phyloP scores from a whole-genome alignment of 92 coral and sea anemone genomes.

The Metridium senile region DNA sequence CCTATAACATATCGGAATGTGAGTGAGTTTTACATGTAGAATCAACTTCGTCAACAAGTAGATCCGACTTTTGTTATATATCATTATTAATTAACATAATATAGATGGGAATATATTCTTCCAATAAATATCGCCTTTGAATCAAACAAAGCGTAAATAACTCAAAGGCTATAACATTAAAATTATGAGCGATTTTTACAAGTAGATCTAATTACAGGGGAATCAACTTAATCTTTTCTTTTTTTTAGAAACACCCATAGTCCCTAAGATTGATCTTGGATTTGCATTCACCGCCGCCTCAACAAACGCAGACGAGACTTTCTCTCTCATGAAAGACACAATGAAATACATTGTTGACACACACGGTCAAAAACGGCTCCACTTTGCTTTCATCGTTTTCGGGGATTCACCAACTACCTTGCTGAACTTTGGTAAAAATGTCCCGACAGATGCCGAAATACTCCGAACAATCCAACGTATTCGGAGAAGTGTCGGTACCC shows the following conservation, averaged over 20 bases:
- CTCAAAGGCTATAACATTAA: too few species aligned
- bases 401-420: slow-evolving; percentile 50
- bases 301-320: slow-evolving; percentile 47
- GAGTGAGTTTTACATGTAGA: too few species aligned
- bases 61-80: too few species aligned
- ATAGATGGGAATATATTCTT: too few species aligned
- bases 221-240: too few species aligned
- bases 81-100: too few species aligned
- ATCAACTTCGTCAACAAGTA: too few species aligned
- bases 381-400: slow-evolving; percentile 65
- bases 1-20: too few species aligned
- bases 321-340: slow-evolving; percentile 67
- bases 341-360: slow-evolving; percentile 47
- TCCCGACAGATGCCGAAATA: slow-evolving; percentile 40
- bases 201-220: too few species aligned
- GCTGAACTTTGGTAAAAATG: slow-evolving; percentile 31
- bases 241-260: slow-evolving; percentile 32
- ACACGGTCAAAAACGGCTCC: slow-evolving; percentile 60
- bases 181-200: too few species aligned
- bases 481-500: slow-evolving; percentile 24
- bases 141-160: too few species aligned
- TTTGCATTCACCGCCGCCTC: slow-evolving; percentile 75
- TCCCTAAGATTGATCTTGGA: slow-evolving; percentile 70
- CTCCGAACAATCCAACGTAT: slow-evolving; percentile 30
- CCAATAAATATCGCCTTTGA: too few species aligned